Evolutionary conservation across 1,140 invertebrate species (phyloP), one percentile per base, ranked within the genome.

Genomic region (Cyphomyrmex costatus): DNA sequence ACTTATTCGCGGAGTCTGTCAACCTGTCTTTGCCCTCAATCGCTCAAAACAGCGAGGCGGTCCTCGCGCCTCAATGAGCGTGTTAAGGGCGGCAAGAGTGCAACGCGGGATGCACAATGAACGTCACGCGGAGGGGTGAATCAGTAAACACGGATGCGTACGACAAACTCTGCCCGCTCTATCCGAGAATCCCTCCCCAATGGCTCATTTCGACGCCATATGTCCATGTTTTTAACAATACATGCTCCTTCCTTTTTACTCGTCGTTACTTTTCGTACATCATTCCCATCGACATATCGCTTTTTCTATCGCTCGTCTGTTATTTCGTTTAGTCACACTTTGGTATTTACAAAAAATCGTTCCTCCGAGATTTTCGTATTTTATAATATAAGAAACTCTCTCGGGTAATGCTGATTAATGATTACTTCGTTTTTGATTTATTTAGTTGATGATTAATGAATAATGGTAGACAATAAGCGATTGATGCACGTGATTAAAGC

Each of bases 181-280:
- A 63, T 61, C 60, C 36, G 56, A 46, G 42, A 33, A 65, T 85
- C 73, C 42, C 63, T 87, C 87, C 84, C 91, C 63, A 7, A 60
- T 87, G 90, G 88, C 88, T 91, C 91, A 90, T 92, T 91, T 91
- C 73, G 88, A 89, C 88, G 91, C 91, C 91, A 92, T 92, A 92
- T 92, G 86, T 78, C 86, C 63, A 87, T 65, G 86, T 88, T 89
- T 92, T 87, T 87, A 84, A 90, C 90, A 88, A 91, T 88, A 51
- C 84, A 36, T 53, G 24, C 65, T 88, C 70, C 73, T 77, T 73
- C 49, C 65, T 42, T 73, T 49, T 30, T 16, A 14, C 36, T 68
- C 21, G 2, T 12, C 19, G 14, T 10, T 60, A 46, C 51, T 33
- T 61, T 49, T 36, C 30, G 7, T 46, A 71, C 65, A 19, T 21